Evolutionary conservation across 30 jellyfish, hydroid and myxozoan genomes (phyloP).

Genomic region (Chrysaora quinquecirrha): DNA sequence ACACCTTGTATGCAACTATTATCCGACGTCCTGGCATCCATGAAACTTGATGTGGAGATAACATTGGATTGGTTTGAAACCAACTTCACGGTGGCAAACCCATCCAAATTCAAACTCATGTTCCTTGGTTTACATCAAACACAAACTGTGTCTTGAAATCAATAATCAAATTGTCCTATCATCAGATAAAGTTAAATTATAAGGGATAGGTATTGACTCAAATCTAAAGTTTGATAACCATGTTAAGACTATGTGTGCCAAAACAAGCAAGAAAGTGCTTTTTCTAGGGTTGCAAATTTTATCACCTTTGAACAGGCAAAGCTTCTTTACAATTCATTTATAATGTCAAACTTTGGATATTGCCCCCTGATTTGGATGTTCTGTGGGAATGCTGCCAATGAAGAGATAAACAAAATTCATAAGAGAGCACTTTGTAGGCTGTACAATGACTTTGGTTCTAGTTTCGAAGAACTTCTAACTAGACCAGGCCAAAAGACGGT

Average conservation of each 20-base stretch:
- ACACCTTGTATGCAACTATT: too few relatives aligned
- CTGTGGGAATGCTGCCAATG: not conserved
- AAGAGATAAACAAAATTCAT: not conserved
- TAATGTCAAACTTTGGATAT: not conserved
- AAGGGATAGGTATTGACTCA: not conserved
- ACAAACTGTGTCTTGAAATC: not conserved
- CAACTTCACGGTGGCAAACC: too few relatives aligned
- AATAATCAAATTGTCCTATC: constrained; percentile 1
- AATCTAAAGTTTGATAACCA: not conserved
- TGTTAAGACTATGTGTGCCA: not conserved
- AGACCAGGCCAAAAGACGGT: not conserved
- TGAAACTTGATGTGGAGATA: too few relatives aligned
- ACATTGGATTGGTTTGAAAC: too few relatives aligned
- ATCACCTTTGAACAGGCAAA: not conserved
- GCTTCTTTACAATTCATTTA: not conserved
- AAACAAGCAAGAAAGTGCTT: not conserved
- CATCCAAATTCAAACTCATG: constrained; percentile 7
- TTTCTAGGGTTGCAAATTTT: not conserved
- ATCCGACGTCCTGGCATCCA: too few relatives aligned
- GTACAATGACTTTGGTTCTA: not conserved
- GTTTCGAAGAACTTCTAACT: not conserved
- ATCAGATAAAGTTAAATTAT: not conserved
- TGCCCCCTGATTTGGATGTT: not conserved
- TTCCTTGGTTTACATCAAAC: not conserved
- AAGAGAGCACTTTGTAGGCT: not conserved